These are phyloP conservation scores for Plebejus argus DNA, from an alignment of 2,888 invertebrate species.

Conservation along the genomic window DNA sequence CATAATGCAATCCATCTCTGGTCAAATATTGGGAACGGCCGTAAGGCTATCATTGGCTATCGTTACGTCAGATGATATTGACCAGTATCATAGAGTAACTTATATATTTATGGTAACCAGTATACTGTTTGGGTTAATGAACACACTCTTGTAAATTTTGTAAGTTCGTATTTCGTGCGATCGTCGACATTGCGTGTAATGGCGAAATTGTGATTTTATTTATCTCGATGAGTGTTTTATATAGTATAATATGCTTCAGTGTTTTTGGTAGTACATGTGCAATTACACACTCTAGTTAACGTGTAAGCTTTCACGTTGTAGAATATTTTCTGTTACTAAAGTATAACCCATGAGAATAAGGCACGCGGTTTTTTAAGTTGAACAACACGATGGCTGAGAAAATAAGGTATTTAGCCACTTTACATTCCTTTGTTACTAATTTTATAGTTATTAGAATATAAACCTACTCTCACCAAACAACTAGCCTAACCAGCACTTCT, in stretches of 20 bases:
- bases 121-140: neutral
- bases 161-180: neutral
- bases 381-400: conserved; percentile 60
- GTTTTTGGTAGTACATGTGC: neutral
- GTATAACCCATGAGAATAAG: conserved; percentile 16
- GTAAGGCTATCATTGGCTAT: no score
- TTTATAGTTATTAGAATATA: neutral
- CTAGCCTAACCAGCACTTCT: neutral
- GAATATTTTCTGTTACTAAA: neutral
- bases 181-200: conserved; percentile 28
- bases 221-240: neutral
- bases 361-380: conserved; percentile 26
- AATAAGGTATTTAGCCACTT: conserved; percentile 56
- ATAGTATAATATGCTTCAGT: neutral
- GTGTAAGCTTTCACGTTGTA: neutral
- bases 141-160: neutral
- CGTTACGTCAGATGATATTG: no score
- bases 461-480: neutral
- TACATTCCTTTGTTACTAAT: neutral
- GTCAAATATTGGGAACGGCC: no score
- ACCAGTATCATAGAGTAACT: no score
- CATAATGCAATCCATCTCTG: no score
- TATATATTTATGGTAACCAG: no score
- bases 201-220: conserved; percentile 7
- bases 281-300: neutral